These are phyloP conservation scores for Pollenia griseotomentosa DNA, from an alignment of 2,888 invertebrate species.

Conservation along the genomic window DNA sequence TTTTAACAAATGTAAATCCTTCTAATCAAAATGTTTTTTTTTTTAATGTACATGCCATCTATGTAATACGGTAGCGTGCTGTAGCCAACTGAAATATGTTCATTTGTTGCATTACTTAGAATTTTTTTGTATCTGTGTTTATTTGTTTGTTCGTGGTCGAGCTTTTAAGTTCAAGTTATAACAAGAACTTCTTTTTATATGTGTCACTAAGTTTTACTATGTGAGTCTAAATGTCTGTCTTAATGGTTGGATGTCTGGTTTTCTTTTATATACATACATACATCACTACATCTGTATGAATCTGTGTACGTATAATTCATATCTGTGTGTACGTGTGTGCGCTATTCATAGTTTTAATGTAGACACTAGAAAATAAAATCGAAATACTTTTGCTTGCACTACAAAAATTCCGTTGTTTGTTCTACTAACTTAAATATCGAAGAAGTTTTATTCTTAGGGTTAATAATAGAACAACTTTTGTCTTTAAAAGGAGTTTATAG, in stretches of 20 bases:
- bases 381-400: constrained; percentile 33
- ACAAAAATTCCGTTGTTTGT: constrained; percentile 66
- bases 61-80: too few species aligned
- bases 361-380: constrained; percentile 32
- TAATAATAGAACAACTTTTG: constrained; percentile 43
- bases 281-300: background rate
- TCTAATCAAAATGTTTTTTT: too few species aligned
- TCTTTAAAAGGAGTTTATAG: constrained; percentile 44
- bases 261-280: background rate
- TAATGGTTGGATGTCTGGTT: background rate
- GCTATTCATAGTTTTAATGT: constrained; percentile 22
- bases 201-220: constrained; percentile 28
- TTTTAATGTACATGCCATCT: too few species aligned
- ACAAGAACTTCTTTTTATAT: constrained; percentile 3
- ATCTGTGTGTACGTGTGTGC: background rate
- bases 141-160: constrained; percentile 10
- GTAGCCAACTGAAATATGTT: too few species aligned
- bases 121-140: background rate
- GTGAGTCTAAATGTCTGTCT: background rate
- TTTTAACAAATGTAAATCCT: too few species aligned
- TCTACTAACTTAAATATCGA: constrained; percentile 70
- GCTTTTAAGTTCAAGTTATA: constrained; percentile 31
- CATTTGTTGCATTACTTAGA: background rate
- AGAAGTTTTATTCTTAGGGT: constrained; percentile 55
- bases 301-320: background rate